phyloP scores from a whole-genome alignment of 2,113 vertebrate species.

The Aplodontia rufa region DNA sequence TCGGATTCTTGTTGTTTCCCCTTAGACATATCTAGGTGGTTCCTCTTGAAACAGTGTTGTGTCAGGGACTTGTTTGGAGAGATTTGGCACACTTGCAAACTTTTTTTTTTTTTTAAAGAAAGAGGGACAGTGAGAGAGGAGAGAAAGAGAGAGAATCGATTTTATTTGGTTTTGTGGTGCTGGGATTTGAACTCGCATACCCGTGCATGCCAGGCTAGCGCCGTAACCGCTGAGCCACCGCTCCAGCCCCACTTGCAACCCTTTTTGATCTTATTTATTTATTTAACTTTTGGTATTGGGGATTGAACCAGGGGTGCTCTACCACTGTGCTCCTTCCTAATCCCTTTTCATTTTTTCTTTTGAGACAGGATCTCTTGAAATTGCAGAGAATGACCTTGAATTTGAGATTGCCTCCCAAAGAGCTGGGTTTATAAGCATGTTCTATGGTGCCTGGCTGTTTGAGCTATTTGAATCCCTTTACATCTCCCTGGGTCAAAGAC shows the following conservation, averaged over 20 bases:
- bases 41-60: not conserved
- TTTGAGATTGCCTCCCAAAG: not conserved
- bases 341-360: not conserved
- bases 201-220: too few species aligned
- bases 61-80: not conserved
- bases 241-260: not conserved
- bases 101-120: too few species aligned
- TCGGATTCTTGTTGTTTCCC: not conserved
- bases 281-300: not conserved
- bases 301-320: not conserved
- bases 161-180: too few species aligned
- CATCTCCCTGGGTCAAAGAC: too few species aligned
- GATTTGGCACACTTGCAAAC: not conserved
- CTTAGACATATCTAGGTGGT: not conserved
- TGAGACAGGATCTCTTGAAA: not conserved
- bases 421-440: not conserved
- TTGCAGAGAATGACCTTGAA: not conserved
- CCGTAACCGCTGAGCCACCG: too few species aligned
- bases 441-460: not conserved
- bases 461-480: conserved; percentile 23
- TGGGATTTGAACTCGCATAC: too few species aligned
- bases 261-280: not conserved
- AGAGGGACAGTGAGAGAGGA: too few species aligned
- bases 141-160: too few species aligned
- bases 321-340: not conserved